A percentile compares a stretch with the other conserved stretches of the same genome.
phyloP scores from a whole-genome alignment of 2,888 invertebrate species.

The Amitus sp. region DNA sequence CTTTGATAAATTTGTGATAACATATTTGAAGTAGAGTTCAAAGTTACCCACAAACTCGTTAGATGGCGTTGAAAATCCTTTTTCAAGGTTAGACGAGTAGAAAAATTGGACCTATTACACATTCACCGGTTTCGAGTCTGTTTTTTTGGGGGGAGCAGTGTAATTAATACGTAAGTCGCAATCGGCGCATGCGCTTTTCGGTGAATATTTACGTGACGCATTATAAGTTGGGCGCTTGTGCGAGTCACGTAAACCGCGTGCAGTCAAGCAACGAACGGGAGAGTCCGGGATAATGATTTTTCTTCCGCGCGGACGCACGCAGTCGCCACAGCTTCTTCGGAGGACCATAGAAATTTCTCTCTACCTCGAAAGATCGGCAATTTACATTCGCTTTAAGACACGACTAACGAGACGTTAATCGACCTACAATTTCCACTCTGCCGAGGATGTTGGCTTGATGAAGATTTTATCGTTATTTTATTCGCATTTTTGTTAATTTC shows the following conservation, averaged over 20 bases:
- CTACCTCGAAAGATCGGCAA: constrained; percentile 18
- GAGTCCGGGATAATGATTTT: constrained; percentile 41
- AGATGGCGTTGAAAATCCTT: no score
- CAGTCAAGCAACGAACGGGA: constrained; percentile 19
- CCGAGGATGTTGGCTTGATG: constrained; percentile 12
- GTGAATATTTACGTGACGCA: constrained; percentile 57
- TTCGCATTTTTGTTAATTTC: not conserved
- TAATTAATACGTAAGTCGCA: constrained; percentile 56
- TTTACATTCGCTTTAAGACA: constrained; percentile 26
- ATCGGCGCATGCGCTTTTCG: constrained; percentile 31
- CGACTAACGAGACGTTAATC: constrained; percentile 32
- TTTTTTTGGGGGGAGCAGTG: no score
- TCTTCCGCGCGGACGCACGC: constrained; percentile 33
- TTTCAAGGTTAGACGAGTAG: not conserved
- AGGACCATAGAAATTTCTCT: constrained; percentile 18
- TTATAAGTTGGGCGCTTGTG: constrained; percentile 43
- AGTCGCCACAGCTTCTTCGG: constrained; percentile 36
- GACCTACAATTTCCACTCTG: constrained; percentile 30
- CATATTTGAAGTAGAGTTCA: no score
- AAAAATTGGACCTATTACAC: no score
- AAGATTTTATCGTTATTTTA: constrained; percentile 4
- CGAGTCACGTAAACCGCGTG: constrained; percentile 42
- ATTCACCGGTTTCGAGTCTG: no score
- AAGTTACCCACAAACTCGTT: no score
- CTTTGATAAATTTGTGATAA: no score